Conservation (phyloP, 2,113 vertebrate genomes). For the Anseranas semipalmata region DNA sequence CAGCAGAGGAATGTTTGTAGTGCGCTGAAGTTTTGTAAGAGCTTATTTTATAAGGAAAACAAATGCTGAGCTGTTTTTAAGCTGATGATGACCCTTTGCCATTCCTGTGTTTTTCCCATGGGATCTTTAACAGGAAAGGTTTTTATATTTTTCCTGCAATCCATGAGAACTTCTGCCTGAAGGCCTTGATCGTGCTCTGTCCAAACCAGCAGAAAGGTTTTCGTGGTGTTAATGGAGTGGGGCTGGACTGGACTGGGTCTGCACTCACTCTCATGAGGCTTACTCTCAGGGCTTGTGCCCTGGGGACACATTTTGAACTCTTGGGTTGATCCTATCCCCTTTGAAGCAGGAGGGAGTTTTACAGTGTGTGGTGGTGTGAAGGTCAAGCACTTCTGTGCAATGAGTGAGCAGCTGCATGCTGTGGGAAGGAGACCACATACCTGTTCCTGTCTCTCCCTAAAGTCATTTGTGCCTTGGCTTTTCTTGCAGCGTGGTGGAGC, state of each 20-base stretch:
- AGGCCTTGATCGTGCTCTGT: not conserved
- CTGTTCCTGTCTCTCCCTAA: not conserved
- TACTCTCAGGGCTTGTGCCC: not conserved
- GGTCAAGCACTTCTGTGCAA: not conserved
- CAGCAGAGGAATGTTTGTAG: slow-evolving; percentile 42
- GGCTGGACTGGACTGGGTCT: not conserved
- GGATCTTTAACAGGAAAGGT: slow-evolving; percentile 23
- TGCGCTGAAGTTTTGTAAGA: slow-evolving; percentile 51
- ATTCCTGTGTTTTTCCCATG: slow-evolving; percentile 36
- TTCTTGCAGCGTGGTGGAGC: not conserved
- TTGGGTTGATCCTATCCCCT: slow-evolving; percentile 2
- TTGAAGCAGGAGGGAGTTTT: slow-evolving; percentile 43
- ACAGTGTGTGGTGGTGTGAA: not conserved
- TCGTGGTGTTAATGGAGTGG: not conserved
- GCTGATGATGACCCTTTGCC: slow-evolving; percentile 22
- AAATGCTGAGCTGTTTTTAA: slow-evolving; percentile 53
- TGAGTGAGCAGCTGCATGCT: not conserved
- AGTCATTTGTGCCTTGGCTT: not conserved
- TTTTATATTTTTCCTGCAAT: slow-evolving; percentile 26
- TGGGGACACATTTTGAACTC: slow-evolving; percentile 27
- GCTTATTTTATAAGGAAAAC: slow-evolving; percentile 59
- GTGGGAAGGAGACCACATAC: slow-evolving; percentile 15
- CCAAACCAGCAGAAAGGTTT: slow-evolving; percentile 25
- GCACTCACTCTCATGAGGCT: not conserved
- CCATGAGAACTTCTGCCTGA: slow-evolving; percentile 19